These are phyloP conservation scores for Tortricodes alternella DNA, from an alignment of 2,888 invertebrate genomes.

Conservation along the genomic window DNA sequence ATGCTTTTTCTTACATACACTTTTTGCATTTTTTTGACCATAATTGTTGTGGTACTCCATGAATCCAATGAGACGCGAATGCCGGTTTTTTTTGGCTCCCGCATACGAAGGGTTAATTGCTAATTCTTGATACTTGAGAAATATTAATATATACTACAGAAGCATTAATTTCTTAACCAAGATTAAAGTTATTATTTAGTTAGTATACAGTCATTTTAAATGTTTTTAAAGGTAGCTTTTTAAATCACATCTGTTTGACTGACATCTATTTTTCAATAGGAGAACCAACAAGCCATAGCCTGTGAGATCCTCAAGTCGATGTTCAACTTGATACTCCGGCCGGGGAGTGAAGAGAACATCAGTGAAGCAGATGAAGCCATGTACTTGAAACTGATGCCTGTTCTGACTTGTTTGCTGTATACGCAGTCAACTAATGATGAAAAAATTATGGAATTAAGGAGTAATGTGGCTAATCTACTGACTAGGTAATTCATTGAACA, in stretches of 20 bases:
- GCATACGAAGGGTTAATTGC: too few relatives aligned
- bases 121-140: too few relatives aligned
- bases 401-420: conserved; percentile 87
- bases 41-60: too few relatives aligned
- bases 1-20: too few relatives aligned
- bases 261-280: conserved; percentile 58
- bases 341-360: conserved; percentile 63
- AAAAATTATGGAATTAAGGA: conserved; percentile 86
- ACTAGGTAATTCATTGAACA: conserved; percentile 79
- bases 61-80: too few relatives aligned
- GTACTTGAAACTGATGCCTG: conserved; percentile 87
- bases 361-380: conserved; percentile 87
- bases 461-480: conserved; percentile 92
- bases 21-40: too few relatives aligned
- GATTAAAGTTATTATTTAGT: too few relatives aligned
- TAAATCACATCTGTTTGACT: neutral
- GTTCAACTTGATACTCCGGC: conserved; percentile 87
- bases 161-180: too few relatives aligned
- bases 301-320: conserved; percentile 90
- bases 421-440: conserved; percentile 80
- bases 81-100: too few relatives aligned
- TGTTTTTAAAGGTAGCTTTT: neutral
- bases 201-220: too few relatives aligned
- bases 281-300: conserved; percentile 83
- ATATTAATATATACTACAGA: too few relatives aligned